A percentile compares a stretch with the other conserved stretches of the same genome.
phyloP scores from a whole-genome alignment of 1,140 invertebrate species.

The Pogonomyrmex californicus region DNA sequence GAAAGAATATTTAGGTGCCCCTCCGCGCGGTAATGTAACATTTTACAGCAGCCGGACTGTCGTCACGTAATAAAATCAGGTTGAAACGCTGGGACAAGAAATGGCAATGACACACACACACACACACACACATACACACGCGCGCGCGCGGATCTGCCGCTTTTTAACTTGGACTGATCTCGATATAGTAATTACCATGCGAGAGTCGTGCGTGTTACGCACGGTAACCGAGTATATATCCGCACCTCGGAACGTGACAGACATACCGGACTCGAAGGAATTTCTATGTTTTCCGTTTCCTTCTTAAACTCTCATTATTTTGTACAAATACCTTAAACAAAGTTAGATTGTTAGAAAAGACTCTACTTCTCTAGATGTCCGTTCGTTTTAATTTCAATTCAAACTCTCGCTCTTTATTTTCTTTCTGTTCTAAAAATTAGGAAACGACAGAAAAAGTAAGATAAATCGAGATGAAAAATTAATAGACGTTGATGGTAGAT shows the following conservation, averaged over 20 bases:
- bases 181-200: neutral
- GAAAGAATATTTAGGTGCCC: conserved; percentile 16
- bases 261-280: neutral
- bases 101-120: neutral
- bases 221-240: neutral
- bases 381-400: no score
- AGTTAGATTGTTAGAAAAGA: no score
- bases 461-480: neutral
- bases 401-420: no score
- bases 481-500: no score
- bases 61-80: neutral
- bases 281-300: neutral
- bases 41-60: conserved; percentile 3
- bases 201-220: neutral
- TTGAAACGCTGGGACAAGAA: neutral
- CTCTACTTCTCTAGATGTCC: no score
- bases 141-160: neutral
- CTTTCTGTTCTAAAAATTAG: no score
- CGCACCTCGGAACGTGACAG: neutral
- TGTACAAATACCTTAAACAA: neutral
- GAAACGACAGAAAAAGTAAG: neutral
- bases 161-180: neutral
- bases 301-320: neutral
- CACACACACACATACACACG: no score
- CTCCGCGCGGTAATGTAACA: neutral